Base-by-base conservation (phyloP, 2,113 vertebrate species). In the Rhombomys opimus region DNA sequence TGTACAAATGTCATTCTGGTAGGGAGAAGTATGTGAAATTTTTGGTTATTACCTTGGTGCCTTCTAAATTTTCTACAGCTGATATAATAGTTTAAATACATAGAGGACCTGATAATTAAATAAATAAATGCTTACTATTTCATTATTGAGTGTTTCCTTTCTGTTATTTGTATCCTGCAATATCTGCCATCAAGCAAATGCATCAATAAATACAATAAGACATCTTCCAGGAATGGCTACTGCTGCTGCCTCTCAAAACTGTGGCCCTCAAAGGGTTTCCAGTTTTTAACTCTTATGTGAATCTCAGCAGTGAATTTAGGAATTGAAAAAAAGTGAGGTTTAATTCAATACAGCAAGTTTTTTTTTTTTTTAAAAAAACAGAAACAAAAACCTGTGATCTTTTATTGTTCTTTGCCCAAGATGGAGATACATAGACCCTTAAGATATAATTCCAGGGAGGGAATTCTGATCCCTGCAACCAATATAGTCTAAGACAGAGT, bases 401-500 rank as follows among this genome's bases (percentile, higher is more conserved):
- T 95, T 96, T 97, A 93, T 92, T 88, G 67, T 92, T n/a, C 80
- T 95, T 98, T 96, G 86, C 59, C 84, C 94, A 95, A 87, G 75
- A 88, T 27, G 59, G 93, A 97, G 80, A 77, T 90, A 76, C 87
- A 95, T 15, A 93, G 94, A 91, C 91, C 57, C 93, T 88, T 89
- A 93, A 97, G 94, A 96, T 86, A 81, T 78, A 95, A 97, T 91
- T 96, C 96, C 91, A 86, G 91, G 76, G 94, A 96, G 96, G 88
- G 93, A 95, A 95, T 95, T 87, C 96, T 82, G 87, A 82, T 97
- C 32, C 94, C 89, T 86, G 96, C 61, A 95, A 96, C 93, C 95
- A 97, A 95, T 91, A 82, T 25, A 89, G 85, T 97, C 96, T 97
- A 96, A 97, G 97, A 96, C 90, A 94, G 95, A 98, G 95, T 95